Evolutionary conservation across 2,797 vertebrate genomes (phyloP), one percentile per base, ranked within the genome.

Genomic region (Sphaeramia orbicularis): DNA sequence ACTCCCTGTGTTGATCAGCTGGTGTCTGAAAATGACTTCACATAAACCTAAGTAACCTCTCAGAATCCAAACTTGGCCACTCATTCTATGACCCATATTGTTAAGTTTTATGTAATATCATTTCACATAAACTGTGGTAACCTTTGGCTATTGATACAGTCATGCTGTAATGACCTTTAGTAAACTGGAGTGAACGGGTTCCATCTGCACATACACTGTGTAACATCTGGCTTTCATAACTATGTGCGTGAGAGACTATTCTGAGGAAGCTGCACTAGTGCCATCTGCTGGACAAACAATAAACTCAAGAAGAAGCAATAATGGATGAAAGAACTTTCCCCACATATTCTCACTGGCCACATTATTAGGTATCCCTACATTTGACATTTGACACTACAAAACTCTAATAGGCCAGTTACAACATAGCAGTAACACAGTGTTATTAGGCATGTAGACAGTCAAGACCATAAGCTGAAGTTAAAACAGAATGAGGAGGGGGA

Each of bases 271-370:
- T 18, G 13, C 16, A 52, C 70, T 62, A 18, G 57, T 64, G 1
- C 80, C 85, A 80, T 43, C 88, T 84, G 43, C 43, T 84, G 88
- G n/a, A 36, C 18, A 67, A 40, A 63, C n/a, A 14, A 12, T 45
- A 6, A 16, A 71, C 59, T 82, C 19, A 65, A 66, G 19, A 9
- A 4, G 3, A 9, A 7, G 9, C 11, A 35, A 32, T 6, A 7
- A 32, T 32, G 1, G 6, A 32, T 32, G 32, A 32, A 32, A 32
- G 6, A 30, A 32, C 3, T 32, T 32, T 32, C 30, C 7, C 21
- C 21, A 24, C 21, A 24, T 24, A 24, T 24, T 24, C 21, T 24
- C 10, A 40, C 10, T 9, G 10, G 38, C 38, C 10, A 40, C 38
- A 40, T 40, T 14, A 6, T 11, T 40, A 2, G 5, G 38, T 40